These are phyloP conservation scores for Lasaia peninsularis DNA, from an alignment of 1,140 invertebrate genomes.

Conservation along the genomic window DNA sequence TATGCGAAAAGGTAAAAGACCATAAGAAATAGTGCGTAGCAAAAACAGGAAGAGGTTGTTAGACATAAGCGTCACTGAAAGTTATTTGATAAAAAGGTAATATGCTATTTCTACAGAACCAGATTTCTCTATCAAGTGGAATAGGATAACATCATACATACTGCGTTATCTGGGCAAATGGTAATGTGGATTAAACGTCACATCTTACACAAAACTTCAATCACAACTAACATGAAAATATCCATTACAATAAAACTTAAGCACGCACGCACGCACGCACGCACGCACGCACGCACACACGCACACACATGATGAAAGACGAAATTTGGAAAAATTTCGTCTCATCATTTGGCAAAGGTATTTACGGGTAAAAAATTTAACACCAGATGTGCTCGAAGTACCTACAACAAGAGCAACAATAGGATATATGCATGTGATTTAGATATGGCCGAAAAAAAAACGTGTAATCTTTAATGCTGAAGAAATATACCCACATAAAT, in stretches of 20 bases:
- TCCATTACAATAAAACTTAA: background rate
- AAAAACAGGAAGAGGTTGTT: slow-evolving; percentile 14
- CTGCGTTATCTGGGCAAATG: background rate
- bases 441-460: no score
- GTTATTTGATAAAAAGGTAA: slow-evolving; percentile 12
- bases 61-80: slow-evolving; percentile 16
- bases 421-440: no score
- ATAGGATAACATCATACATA: slow-evolving; percentile 12
- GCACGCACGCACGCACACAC: no score
- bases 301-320: background rate
- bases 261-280: no score
- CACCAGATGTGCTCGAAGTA: background rate
- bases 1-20: slow-evolving; percentile 14
- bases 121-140: slow-evolving; percentile 14
- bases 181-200: slow-evolving; percentile 3
- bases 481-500: background rate
- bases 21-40: slow-evolving; percentile 11
- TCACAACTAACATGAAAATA: background rate
- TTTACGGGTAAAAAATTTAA: background rate
- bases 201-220: background rate
- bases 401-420: background rate
- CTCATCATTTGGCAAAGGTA: background rate
- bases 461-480: background rate
- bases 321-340: no score
- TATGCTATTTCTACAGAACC: slow-evolving; percentile 4